Base-by-base conservation (phyloP, 2,113 vertebrate species). In the Anser cygnoides region DNA sequence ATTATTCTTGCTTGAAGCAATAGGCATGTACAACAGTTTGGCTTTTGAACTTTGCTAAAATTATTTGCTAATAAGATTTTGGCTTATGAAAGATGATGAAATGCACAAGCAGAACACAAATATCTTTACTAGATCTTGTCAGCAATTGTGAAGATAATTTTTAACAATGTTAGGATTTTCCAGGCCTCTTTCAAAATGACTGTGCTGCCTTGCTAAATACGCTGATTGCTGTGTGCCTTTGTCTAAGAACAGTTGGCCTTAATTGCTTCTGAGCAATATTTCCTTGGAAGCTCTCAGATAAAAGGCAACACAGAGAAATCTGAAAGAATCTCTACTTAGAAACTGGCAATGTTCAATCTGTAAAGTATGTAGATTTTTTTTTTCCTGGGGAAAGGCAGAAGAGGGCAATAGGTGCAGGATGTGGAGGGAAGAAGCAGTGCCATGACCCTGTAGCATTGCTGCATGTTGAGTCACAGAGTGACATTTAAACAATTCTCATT, bases 321-420 rank as follows among this genome's bases (percentile, higher is more conserved):
- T 80, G 72, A 88, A 71, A 0, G 0, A 43, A 71, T 62, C 31
- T 88, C 55, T 74, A 1, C 74, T 84, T 74, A 85, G 63, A 67
- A 91, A 80, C 39, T 35, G 43, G 11, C 31, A 63, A 6, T 31
- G 16, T 70, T 91, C 75, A 86, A 43, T 80, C 44, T 86, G 25
- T 93, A 39, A 95, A 90, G 3, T 63, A 55, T 55, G 76, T 74
- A 67, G 54, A 35, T 12, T n/a, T 52, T 22, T 18, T 74, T 44
- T 13, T 37, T 52, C 8, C 39, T 3, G 2, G 16, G 44, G 66
- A 91, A 92, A 89, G 49, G 41, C 91, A 65, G 76, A 83, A 88
- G 76, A 96, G 88, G 88, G 83, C 85, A 97, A 72, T 93, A 97
- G 95, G 90, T 96, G 90, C 68, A 96, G 95, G 94, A 88, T 96